phyloP scores from a whole-genome alignment of 2,888 invertebrate species.

The Copidosoma aretas region DNA sequence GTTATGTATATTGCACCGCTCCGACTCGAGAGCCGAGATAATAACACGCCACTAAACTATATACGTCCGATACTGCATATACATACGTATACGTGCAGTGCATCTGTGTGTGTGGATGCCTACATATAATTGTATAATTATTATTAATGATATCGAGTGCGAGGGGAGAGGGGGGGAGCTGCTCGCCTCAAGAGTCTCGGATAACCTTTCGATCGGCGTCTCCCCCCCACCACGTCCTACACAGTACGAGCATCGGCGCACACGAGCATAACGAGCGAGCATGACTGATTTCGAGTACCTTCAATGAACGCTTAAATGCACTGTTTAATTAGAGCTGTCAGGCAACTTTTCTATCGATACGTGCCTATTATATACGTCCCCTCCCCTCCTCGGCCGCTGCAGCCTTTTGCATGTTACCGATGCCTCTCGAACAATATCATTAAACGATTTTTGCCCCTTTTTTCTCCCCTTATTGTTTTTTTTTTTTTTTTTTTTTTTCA shows the following conservation, averaged over 20 bases:
- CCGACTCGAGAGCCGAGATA: constrained; percentile 51
- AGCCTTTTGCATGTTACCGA: not conserved
- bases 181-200: not conserved
- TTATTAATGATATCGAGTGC: constrained; percentile 62
- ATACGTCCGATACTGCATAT: constrained; percentile 47
- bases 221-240: not conserved
- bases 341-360: constrained; percentile 1
- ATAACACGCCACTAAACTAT: constrained; percentile 62
- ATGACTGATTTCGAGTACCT: constrained; percentile 34
- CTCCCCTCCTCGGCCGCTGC: not conserved
- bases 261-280: constrained; percentile 31
- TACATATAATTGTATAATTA: constrained; percentile 64
- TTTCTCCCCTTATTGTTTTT: not conserved
- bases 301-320: constrained; percentile 2
- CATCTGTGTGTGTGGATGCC: constrained; percentile 44
- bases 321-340: constrained; percentile 22
- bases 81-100: no score
- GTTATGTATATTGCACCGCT: constrained; percentile 21
- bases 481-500: not conserved
- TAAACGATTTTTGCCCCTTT: not conserved
- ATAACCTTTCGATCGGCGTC: constrained; percentile 34
- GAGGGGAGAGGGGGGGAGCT: not conserved
- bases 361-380: not conserved
- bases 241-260: no score
- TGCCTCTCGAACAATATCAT: not conserved